phyloP scores from a whole-genome alignment of 1,140 invertebrate species.

The Drosophila arawakana region DNA sequence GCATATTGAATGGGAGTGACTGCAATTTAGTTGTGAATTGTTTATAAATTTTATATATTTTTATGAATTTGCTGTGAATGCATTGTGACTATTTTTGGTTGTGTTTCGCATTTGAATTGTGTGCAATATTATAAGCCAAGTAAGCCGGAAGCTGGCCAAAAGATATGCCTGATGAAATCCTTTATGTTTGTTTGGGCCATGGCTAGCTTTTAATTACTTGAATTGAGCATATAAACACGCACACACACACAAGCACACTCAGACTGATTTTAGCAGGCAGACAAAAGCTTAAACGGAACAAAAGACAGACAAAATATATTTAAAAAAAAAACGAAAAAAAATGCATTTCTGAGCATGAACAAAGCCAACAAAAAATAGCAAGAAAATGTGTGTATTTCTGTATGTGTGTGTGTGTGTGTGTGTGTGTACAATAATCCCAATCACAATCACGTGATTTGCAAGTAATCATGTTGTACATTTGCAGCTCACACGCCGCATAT shows the following conservation, averaged over 20 bases:
- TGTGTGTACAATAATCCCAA: constrained; percentile 65
- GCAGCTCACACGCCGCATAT: constrained; percentile 71
- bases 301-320: background rate
- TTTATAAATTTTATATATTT: no score
- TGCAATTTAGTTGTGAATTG: background rate
- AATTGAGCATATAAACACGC: constrained; percentile 1
- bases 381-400: constrained; percentile 13
- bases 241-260: constrained; percentile 3
- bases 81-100: background rate
- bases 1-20: no score
- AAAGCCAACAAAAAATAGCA: constrained; percentile 4
- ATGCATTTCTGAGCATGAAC: constrained; percentile 36
- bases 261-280: background rate
- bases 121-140: constrained; percentile 19
- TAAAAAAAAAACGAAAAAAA: constrained; percentile 4
- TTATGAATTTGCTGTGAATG: background rate
- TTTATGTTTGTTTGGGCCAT: background rate
- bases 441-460: constrained; percentile 78
- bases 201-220: constrained; percentile 22
- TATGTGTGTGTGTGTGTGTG: constrained; percentile 24
- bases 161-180: constrained; percentile 14
- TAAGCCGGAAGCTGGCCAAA: constrained; percentile 21
- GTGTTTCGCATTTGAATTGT: constrained; percentile 1
- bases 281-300: constrained; percentile 3
- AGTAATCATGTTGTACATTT: constrained; percentile 80